Conservation (phyloP, 2,888 invertebrate species). For the Xestia xanthographa region DNA sequence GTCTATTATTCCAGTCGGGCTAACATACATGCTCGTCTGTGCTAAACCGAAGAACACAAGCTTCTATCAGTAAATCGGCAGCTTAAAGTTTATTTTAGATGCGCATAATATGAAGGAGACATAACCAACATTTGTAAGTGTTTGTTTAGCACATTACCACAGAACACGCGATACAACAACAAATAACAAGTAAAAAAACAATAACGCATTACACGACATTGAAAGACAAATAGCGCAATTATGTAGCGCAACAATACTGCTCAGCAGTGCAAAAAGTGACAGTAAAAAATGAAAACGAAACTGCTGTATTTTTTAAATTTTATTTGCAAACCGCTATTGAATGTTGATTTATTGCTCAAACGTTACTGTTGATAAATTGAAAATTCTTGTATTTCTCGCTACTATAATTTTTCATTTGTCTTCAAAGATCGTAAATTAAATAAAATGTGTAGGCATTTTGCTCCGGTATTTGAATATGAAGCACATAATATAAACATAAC, state of each 20-base stretch:
- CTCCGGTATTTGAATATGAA: conserved; percentile 7
- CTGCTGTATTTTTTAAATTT: conserved; percentile 53
- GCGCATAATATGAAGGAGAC: conserved; percentile 32
- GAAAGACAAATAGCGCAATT: conserved; percentile 72
- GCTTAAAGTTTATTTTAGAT: conserved; percentile 10
- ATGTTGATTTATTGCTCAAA: conserved; percentile 52
- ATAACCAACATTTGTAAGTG: conserved; percentile 63
- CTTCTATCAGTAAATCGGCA: conserved; percentile 1
- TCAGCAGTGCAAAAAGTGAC: conserved; percentile 58
- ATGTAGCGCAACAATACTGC: conserved; percentile 57
- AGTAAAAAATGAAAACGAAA: conserved; percentile 61
- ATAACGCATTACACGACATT: conserved; percentile 68
- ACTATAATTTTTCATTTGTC: conserved; percentile 37
- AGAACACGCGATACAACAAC: conserved; percentile 70
- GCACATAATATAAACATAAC: not conserved
- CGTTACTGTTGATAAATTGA: conserved; percentile 55
- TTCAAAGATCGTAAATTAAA: conserved; percentile 24
- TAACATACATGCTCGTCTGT: conserved; percentile 11
- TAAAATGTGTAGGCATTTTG: not conserved
- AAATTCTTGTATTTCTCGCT: conserved; percentile 46
- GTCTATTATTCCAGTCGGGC: not conserved
- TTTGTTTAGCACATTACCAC: conserved; percentile 66
- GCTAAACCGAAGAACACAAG: conserved; percentile 2
- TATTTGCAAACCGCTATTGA: conserved; percentile 58
- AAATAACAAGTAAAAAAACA: conserved; percentile 68